A percentile compares a stretch with the other conserved stretches of the same genome.
Evolutionary conservation across 2,113 vertebrate species (phyloP).

Genomic region (Lycaon pictus): DNA sequence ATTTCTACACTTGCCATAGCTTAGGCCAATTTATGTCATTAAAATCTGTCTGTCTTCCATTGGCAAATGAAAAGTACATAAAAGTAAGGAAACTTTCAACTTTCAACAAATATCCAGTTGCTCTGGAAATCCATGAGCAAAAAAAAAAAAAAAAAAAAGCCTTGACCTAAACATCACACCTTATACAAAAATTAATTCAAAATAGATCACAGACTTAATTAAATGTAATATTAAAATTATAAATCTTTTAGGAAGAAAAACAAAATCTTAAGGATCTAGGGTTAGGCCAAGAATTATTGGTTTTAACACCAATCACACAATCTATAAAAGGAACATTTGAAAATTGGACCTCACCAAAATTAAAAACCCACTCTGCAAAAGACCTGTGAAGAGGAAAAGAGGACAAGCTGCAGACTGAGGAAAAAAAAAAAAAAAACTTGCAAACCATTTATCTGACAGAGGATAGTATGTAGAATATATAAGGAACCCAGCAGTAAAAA

Average conservation of each 20-base stretch:
- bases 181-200: slow-evolving; percentile 37
- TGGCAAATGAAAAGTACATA: not conserved
- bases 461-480: not conserved
- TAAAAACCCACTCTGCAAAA: slow-evolving; percentile 8
- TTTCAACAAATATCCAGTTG: not conserved
- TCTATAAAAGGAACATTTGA: not conserved
- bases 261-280: not conserved
- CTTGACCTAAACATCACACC: not conserved
- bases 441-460: not conserved
- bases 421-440: not conserved
- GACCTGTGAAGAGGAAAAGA: not conserved
- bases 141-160: not conserved
- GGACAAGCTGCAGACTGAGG: not conserved
- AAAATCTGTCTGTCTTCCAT: not conserved
- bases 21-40: not conserved
- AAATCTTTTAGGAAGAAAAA: slow-evolving; percentile 5
- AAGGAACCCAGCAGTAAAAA: not conserved
- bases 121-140: not conserved
- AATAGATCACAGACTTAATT: not conserved
- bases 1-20: not conserved
- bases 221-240: not conserved
- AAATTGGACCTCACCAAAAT: slow-evolving; percentile 29
- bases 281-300: not conserved
- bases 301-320: not conserved
- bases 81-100: not conserved